These are phyloP conservation scores for Ephestia elutella DNA, from an alignment of 1,140 invertebrate species.

Conservation along the genomic window DNA sequence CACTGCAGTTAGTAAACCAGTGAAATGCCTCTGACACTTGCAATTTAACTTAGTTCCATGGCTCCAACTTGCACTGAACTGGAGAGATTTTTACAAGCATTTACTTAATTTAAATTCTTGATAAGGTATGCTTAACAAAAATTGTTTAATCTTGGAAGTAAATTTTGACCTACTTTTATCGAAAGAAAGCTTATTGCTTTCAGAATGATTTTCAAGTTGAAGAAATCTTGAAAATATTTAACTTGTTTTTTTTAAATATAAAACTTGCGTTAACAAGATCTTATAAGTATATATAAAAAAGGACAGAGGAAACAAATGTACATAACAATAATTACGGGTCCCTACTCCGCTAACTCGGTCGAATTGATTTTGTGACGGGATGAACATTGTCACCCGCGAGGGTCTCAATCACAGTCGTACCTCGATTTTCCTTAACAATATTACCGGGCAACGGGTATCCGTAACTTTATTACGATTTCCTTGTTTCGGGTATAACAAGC, in stretches of 20 bases:
- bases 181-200: too few relatives aligned
- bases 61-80: too few relatives aligned
- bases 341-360: conserved; percentile 14
- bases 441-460: conserved; percentile 38
- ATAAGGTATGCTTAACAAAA: too few relatives aligned
- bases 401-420: conserved; percentile 30
- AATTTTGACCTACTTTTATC: too few relatives aligned
- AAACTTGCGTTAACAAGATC: too few relatives aligned
- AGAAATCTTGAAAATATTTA: too few relatives aligned
- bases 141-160: too few relatives aligned
- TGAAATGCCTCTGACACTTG: conserved; percentile 23
- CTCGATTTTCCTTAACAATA: conserved; percentile 47
- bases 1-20: conserved; percentile 12
- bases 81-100: too few relatives aligned
- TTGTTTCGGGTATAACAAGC: conserved; percentile 49
- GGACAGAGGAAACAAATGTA: background rate
- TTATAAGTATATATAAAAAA: too few relatives aligned
- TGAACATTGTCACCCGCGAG: conserved; percentile 16
- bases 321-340: background rate
- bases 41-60: conserved; percentile 26
- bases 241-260: too few relatives aligned
- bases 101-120: too few relatives aligned
- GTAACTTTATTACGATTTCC: conserved; percentile 45
- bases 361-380: conserved; percentile 28
- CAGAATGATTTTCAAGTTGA: too few relatives aligned